Percentiles rank a stretch among this genome's conserved stretches.
These are phyloP conservation scores for Poecile atricapillus DNA, from an alignment of 2,113 vertebrate genomes.

Conservation along the genomic window DNA sequence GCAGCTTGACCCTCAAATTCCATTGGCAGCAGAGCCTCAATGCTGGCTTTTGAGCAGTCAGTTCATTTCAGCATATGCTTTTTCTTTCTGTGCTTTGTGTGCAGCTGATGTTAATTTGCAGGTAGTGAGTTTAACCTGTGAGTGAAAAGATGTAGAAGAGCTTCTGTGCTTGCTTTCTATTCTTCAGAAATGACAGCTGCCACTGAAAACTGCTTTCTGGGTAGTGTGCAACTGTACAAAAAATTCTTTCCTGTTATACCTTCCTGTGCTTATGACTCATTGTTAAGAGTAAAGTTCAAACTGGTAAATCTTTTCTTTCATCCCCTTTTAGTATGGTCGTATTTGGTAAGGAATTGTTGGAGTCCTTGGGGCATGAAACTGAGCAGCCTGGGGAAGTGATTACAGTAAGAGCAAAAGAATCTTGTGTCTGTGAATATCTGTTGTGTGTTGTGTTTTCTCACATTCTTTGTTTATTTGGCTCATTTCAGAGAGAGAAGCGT, in stretches of 20 bases:
- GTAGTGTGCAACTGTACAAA: background rate
- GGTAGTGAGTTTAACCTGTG: background rate
- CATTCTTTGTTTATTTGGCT: background rate
- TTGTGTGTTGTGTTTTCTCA: background rate
- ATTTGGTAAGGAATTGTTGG: background rate
- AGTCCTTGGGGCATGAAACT: background rate
- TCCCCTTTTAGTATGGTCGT: background rate
- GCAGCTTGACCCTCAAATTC: background rate
- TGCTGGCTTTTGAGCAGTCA: background rate
- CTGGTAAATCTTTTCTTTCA: background rate
- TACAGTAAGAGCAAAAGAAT: background rate
- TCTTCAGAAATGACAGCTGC: background rate
- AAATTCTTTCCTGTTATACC: background rate
- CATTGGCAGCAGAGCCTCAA: background rate
- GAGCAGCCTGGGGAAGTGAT: background rate
- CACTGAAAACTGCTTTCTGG: background rate
- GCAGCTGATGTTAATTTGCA: background rate
- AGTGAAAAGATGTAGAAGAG: background rate
- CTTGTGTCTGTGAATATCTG: background rate
- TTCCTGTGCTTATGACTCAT: background rate
- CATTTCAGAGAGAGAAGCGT: conserved; percentile 67
- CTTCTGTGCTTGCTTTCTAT: background rate
- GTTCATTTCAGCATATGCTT: background rate
- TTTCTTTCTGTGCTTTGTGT: background rate
- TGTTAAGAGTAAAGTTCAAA: background rate